Base-by-base conservation (phyloP, 2,888 invertebrate species). In the Baronia brevicornis region DNA sequence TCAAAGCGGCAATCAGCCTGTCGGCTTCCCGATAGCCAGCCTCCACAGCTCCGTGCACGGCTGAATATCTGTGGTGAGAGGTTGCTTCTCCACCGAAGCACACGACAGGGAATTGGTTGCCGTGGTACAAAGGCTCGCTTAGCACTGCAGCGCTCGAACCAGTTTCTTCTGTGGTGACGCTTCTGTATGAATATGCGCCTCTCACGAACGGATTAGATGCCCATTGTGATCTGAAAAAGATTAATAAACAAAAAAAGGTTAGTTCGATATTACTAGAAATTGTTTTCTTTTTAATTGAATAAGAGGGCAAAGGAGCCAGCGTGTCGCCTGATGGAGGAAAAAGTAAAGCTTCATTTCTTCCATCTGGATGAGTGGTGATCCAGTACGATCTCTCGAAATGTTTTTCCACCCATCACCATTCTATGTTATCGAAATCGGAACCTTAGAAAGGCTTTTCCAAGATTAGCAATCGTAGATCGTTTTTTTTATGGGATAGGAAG, bases 11-110 rank as follows among this genome's bases (percentile, higher is more conserved):
- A 14, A 82, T 71, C 12, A 90, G 56, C 43, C 91, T 75, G 7
- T 89, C 77, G 1, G 92, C 92, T 57, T 92, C 92, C 15, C 92
- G 84, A 58, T 87, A 87, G 0, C 93, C 93, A n/a, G 88, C 85
- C 54, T 91, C 91, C 0, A 91, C 65, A 0, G 93, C 93, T 0
- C 92, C 92, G 51, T 93, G 91, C 0, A 90, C 91, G 0, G 90
- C 88, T 0, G 87, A 87, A 55, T 87, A 91, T 51, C 82, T 86
- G 44, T 87, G 87, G 25, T 86, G 84, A 7, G 90, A 88, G 0
- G 90, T 88, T 0, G 90, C 89, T 58, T 91, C 91, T 0, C 91
- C 91, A 1, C 89, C 91, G 51, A 91, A 91, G 41, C 88, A 86
- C 0, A 91, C 62, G 0, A 87, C 65, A 14, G 90, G 85, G 28